Evolutionary conservation across 2,888 invertebrate genomes (phyloP).

Genomic region (Agrilus mali): DNA sequence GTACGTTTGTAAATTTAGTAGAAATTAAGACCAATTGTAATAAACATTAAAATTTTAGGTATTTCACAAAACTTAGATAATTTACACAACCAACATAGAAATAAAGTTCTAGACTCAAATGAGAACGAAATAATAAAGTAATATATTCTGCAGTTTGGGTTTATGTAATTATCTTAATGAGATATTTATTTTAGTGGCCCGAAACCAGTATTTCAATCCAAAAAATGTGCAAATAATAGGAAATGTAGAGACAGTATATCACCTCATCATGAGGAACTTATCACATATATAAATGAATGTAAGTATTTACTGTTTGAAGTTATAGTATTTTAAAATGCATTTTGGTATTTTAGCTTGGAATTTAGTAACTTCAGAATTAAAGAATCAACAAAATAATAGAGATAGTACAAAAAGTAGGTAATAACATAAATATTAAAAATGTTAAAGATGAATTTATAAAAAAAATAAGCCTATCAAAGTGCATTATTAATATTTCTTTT

Average conservation of each 20-base stretch:
- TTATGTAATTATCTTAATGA: constrained; percentile 3
- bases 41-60: constrained; percentile 36
- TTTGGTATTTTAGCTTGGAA: not conserved
- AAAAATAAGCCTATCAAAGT: not conserved
- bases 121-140: constrained; percentile 56
- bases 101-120: constrained; percentile 53
- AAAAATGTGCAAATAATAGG: constrained; percentile 33
- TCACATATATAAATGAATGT: constrained; percentile 79
- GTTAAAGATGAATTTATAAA: too few relatives aligned
- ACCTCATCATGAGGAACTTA: constrained; percentile 78
- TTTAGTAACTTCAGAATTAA: not conserved
- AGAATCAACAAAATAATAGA: not conserved
- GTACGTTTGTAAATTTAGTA: constrained; percentile 15
- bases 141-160: constrained; percentile 16
- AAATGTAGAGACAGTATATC: constrained; percentile 48
- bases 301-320: constrained; percentile 31
- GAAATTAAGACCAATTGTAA: constrained; percentile 1
- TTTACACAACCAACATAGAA: constrained; percentile 56
- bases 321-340: constrained; percentile 2
- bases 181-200: constrained; percentile 50
- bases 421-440: too few relatives aligned
- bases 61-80: constrained; percentile 72
- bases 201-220: constrained; percentile 63
- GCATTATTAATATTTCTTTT: constrained; percentile 15
- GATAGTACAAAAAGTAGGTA: too few relatives aligned